A percentile compares a stretch with the other conserved stretches of the same genome.
These are phyloP conservation scores for Lepidostoma basale DNA, from an alignment of 1,140 invertebrate species.

Conservation along the genomic window DNA sequence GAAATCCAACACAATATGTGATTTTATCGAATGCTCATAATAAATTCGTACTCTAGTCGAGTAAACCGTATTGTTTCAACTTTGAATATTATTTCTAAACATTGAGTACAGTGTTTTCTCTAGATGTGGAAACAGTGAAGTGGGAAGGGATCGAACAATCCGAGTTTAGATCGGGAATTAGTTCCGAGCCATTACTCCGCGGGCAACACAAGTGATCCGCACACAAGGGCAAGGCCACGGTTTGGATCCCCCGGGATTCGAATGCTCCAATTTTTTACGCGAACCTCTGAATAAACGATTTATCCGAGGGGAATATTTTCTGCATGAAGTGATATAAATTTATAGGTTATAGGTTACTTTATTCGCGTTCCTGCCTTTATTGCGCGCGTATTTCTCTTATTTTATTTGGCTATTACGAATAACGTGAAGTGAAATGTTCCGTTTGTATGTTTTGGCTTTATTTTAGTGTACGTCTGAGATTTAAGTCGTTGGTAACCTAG, in stretches of 20 bases:
- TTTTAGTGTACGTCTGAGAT: not conserved
- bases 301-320: conserved; percentile 6
- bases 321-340: conserved; percentile 14
- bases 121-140: no score
- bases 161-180: conserved; percentile 10
- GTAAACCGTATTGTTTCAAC: no score
- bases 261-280: conserved; percentile 21
- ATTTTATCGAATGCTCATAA: no score
- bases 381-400: not conserved
- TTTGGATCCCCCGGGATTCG: not conserved
- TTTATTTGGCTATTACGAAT: not conserved
- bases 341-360: conserved; percentile 15
- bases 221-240: not conserved
- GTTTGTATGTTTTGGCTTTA: not conserved
- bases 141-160: not conserved
- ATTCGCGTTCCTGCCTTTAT: conserved; percentile 7
- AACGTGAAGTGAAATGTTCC: not conserved
- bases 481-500: not conserved
- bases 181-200: conserved; percentile 3
- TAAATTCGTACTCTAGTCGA: no score
- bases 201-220: conserved; percentile 4
- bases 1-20: no score
- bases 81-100: no score
- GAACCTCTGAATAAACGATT: conserved; percentile 19
- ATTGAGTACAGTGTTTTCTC: no score